A percentile compares a stretch with the other conserved stretches of the same genome.
Conservation (phyloP, 2,888 invertebrate species). For the Zaprionus bogoriensis region DNA sequence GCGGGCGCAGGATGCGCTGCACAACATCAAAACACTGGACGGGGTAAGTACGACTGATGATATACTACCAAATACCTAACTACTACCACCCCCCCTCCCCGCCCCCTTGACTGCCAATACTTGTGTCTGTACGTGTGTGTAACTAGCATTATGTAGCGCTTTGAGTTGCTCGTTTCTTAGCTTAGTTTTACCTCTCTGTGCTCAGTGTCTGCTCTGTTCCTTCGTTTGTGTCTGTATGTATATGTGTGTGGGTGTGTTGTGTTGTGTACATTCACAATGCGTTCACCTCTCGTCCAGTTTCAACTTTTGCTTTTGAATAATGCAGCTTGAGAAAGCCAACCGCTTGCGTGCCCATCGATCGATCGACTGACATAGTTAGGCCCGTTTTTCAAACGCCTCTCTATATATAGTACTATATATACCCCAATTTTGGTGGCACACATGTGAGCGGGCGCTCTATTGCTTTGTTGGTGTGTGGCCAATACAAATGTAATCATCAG, state of each 20-base stretch:
- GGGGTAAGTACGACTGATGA: constrained; percentile 93
- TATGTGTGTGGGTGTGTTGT: constrained; percentile 26
- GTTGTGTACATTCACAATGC: no score
- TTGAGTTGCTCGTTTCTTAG: constrained; percentile 65
- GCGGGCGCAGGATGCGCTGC: constrained; percentile 98
- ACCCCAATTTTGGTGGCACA: neutral
- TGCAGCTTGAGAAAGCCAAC: constrained; percentile 71
- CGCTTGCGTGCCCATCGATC: constrained; percentile 59
- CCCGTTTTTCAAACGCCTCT: neutral
- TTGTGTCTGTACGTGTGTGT: constrained; percentile 15
- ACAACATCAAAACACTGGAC: constrained; percentile 98
- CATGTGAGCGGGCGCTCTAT: neutral
- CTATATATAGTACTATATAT: constrained; percentile 5
- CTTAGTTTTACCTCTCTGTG: constrained; percentile 48
- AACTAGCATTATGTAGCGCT: constrained; percentile 45
- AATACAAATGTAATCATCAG: constrained; percentile 78
- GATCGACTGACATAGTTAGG: constrained; percentile 55
- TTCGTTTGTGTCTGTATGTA: constrained; percentile 26
- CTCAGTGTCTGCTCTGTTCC: constrained; percentile 24
- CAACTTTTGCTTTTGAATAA: constrained; percentile 47
- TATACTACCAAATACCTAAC: neutral
- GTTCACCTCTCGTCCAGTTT: constrained; percentile 18
- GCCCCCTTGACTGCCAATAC: neutral
- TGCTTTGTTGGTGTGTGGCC: constrained; percentile 55
- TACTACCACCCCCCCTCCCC: neutral